Base-by-base conservation (phyloP, 2,113 vertebrate species). In the Archilochus colubris region DNA sequence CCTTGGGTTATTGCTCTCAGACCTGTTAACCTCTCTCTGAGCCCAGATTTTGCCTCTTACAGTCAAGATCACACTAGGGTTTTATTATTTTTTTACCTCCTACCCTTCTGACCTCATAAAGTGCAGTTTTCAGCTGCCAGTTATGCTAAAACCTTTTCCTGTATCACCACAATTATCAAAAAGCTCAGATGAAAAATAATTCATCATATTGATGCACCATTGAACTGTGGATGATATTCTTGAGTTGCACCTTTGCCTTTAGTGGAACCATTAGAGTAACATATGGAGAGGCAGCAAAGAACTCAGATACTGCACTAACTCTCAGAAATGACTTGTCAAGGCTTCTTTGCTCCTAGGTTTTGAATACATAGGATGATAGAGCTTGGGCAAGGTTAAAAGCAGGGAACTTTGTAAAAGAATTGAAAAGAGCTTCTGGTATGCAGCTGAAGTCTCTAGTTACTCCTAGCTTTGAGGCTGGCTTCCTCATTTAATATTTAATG, bases 131-230 rank as follows among this genome's bases (percentile, higher is more conserved):
- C 48, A 70, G 61, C 68, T 63, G 10, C 53, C 24, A 83, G 17
- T 64, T 89, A 57, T 68, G 72, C 38, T 88, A 91, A 18, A 62
- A 36, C 22, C 25, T 78, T 77, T 88, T 83, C n/a, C 43, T 86
- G 80, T 16, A 78, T 59, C 76, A 75, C 43, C 28, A 62, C 38
- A 59, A 43, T 43, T 43, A 54, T 46, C 17, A 77, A 89, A 91
- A 88, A 66, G 17, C 38, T 70, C 48, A 63, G n/a, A 91, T 30
- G 28, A 93, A 95, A 94, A 91, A 77, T 27, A 82, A 77, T 12
- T 80, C 31, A 19, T 48, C 6, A 0, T 68, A 58, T 40, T 57
- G 53, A 0, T 15, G 53, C 11, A 21, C 13, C 38, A 40, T 7
- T 43, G 51, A 31, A 90, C 9, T 89, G 66, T 3, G 9, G 16